Evolutionary conservation across 2,888 invertebrate genomes (phyloP).

Genomic region (Elaeidobius kamerunicus): DNA sequence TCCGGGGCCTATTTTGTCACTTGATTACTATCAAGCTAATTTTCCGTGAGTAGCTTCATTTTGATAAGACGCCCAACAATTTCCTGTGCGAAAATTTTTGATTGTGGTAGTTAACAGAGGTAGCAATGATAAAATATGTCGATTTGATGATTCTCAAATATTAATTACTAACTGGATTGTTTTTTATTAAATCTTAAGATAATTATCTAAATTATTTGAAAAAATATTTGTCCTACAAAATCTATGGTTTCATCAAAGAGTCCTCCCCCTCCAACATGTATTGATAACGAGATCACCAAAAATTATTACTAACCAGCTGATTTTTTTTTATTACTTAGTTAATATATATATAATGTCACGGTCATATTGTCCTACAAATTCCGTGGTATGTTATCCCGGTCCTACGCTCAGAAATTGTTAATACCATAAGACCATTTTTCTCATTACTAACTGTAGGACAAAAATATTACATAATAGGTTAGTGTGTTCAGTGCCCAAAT

Average conservation of each 20-base stretch:
- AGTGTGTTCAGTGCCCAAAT: too few species aligned
- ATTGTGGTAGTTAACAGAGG: too few species aligned
- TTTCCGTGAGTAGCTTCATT: too few species aligned
- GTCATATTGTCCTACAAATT: background rate
- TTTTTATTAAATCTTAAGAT: too few species aligned
- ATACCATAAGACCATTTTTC: background rate
- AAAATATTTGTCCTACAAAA: background rate
- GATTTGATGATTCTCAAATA: too few species aligned
- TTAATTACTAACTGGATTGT: too few species aligned
- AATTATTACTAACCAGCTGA: background rate
- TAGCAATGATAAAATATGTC: too few species aligned
- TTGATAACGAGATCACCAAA: background rate
- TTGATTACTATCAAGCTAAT: too few species aligned
- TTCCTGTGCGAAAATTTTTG: too few species aligned
- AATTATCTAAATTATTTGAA: too few species aligned
- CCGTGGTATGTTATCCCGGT: background rate
- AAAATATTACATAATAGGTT: background rate
- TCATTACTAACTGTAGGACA: background rate
- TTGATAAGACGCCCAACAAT: too few species aligned
- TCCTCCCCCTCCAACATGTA: background rate
- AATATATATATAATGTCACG: background rate
- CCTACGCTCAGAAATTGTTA: background rate
- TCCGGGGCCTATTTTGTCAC: too few species aligned
- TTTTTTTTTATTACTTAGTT: background rate
- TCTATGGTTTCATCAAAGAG: background rate